phyloP scores from a whole-genome alignment of 2,113 vertebrate genomes.

The Bostrychus sinensis region DNA sequence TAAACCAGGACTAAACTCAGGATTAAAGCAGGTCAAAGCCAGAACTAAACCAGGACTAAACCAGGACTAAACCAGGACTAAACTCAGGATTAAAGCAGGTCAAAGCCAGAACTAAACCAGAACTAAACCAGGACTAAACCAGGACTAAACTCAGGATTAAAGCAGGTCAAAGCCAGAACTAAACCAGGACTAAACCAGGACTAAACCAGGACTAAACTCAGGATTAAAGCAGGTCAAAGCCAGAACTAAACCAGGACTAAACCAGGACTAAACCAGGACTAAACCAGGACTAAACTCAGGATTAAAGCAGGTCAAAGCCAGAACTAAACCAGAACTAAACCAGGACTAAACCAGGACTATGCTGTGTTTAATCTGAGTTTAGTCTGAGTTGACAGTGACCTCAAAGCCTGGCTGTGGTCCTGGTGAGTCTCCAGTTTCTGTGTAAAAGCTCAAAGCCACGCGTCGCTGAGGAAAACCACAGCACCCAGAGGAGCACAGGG shows the following conservation, averaged over 20 bases:
- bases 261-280: neutral
- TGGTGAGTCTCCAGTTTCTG: conserved; percentile 1
- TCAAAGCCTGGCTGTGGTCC: neutral
- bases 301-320: neutral
- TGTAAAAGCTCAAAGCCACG: conserved; percentile 8
- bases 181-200: neutral
- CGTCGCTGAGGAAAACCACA: conserved; percentile 9
- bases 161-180: neutral
- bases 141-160: too few relatives aligned
- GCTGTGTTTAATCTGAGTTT: neutral
- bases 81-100: neutral
- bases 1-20: neutral
- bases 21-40: neutral
- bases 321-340: neutral
- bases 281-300: neutral
- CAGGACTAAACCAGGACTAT: neutral
- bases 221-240: neutral
- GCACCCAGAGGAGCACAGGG: neutral
- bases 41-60: neutral
- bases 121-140: neutral
- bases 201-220: neutral
- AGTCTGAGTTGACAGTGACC: neutral
- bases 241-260: neutral
- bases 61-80: neutral
- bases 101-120: neutral